Percentiles rank a stretch among this genome's conserved stretches.
phyloP scores from a whole-genome alignment of 2,113 vertebrate species.

The Atherinomorus stipes region DNA sequence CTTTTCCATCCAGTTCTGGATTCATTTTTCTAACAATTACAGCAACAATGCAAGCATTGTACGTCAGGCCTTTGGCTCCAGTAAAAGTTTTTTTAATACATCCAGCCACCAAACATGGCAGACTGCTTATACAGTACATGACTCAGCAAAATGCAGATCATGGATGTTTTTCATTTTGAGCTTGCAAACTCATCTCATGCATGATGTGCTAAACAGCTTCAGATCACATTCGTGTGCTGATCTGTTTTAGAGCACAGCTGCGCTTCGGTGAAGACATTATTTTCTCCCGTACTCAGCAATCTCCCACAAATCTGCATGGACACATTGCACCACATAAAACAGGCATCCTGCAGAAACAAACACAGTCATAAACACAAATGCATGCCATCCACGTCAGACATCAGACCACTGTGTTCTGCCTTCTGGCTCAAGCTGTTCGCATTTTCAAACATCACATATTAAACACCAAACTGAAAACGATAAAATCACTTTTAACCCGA shows the following conservation, averaged over 20 bases:
- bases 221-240: conserved; percentile 27
- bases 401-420: too few species aligned
- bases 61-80: not conserved
- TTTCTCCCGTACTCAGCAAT: conserved; percentile 15
- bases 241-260: conserved; percentile 4
- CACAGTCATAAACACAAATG: too few species aligned
- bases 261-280: conserved; percentile 1
- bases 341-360: not conserved
- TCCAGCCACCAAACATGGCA: not conserved
- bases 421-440: too few species aligned
- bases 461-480: too few species aligned
- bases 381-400: not conserved
- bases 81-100: conserved; percentile 8
- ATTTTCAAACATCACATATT: too few species aligned
- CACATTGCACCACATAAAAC: not conserved
- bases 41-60: conserved; percentile 7
- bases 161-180: conserved; percentile 30
- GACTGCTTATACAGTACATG: not conserved
- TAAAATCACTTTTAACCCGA: too few species aligned
- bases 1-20: not conserved
- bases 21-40: not conserved
- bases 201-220: conserved; percentile 20
- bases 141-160: conserved; percentile 14
- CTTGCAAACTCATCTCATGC: conserved; percentile 27
- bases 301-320: not conserved